Percentiles rank a stretch among this genome's conserved stretches.
phyloP scores from a whole-genome alignment of 2,113 vertebrate genomes.

The Cottus gobio region DNA sequence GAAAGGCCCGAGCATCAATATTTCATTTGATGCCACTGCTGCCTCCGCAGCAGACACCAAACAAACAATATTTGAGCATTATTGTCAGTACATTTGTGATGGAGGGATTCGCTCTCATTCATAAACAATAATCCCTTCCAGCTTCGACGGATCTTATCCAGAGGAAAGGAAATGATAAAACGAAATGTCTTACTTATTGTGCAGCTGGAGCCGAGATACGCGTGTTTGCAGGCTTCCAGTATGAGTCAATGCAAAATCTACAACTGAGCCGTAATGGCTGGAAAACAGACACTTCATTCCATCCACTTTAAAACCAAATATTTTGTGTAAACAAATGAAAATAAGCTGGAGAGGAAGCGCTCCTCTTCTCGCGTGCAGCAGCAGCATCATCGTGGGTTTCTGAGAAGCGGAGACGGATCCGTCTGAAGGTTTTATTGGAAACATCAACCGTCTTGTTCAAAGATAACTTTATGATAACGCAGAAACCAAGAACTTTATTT shows the following conservation, averaged over 20 bases:
- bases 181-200: conserved; percentile 57
- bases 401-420: conserved; percentile 2
- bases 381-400: conserved; percentile 1
- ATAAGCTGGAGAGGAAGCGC: background rate
- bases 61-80: conserved; percentile 66
- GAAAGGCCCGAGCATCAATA: conserved; percentile 53
- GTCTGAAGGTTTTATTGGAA: background rate
- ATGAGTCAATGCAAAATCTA: conserved; percentile 42
- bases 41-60: conserved; percentile 41
- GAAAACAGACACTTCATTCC: conserved; percentile 33
- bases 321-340: conserved; percentile 28
- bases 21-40: conserved; percentile 56
- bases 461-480: too few species aligned
- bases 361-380: background rate
- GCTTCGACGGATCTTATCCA: conserved; percentile 37
- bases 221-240: conserved; percentile 17
- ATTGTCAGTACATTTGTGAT: conserved; percentile 58
- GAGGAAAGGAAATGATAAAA: conserved; percentile 51
- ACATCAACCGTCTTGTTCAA: background rate
- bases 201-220: conserved; percentile 34
- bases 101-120: conserved; percentile 46
- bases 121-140: conserved; percentile 51
- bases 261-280: conserved; percentile 7
- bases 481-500: too few species aligned
- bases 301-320: conserved; percentile 16